Evolutionary conservation across 2,797 vertebrate genomes (phyloP).

Genomic region (Helostoma temminkii): DNA sequence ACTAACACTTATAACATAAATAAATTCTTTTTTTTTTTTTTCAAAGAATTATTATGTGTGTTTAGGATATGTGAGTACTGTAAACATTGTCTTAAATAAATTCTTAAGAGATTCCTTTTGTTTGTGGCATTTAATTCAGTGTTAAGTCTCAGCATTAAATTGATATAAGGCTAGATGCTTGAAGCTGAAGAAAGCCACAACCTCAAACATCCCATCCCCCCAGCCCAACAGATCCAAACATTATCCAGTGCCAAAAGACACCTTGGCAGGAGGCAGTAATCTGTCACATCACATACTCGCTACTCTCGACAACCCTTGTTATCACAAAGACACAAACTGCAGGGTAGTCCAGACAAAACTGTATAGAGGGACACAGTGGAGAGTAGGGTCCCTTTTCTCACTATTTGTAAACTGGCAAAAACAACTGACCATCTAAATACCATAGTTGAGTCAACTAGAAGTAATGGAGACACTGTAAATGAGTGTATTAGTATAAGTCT

Average conservation of each 20-base stretch:
- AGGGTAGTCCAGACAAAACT: background rate
- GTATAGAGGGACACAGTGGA: background rate
- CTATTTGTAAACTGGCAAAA: background rate
- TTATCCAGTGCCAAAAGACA: slow-evolving; percentile 34
- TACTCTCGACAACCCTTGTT: slow-evolving; percentile 26
- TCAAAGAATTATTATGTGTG: too few species aligned
- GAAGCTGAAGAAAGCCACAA: slow-evolving; percentile 29
- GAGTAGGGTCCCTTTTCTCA: background rate
- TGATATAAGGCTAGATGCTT: slow-evolving; percentile 20
- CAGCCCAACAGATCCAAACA: slow-evolving; percentile 3
- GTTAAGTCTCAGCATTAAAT: slow-evolving; percentile 22
- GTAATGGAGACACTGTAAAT: background rate
- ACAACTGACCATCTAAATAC: background rate
- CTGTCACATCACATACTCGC: slow-evolving; percentile 18
- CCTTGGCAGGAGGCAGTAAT: slow-evolving; percentile 49
- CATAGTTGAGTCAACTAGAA: background rate
- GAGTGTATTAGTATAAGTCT: too few species aligned
- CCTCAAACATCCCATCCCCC: slow-evolving; percentile 3
- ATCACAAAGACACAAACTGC: slow-evolving; percentile 26
- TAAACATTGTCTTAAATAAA: background rate
- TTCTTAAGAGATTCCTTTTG: background rate
- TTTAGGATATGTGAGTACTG: too few species aligned
- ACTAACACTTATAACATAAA: too few species aligned
- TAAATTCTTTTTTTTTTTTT: too few species aligned
- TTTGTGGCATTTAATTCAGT: background rate